Evolutionary conservation across 2,888 invertebrate species (phyloP), one percentile per base, ranked within the genome.

Genomic region (Gortyna flavago): DNA sequence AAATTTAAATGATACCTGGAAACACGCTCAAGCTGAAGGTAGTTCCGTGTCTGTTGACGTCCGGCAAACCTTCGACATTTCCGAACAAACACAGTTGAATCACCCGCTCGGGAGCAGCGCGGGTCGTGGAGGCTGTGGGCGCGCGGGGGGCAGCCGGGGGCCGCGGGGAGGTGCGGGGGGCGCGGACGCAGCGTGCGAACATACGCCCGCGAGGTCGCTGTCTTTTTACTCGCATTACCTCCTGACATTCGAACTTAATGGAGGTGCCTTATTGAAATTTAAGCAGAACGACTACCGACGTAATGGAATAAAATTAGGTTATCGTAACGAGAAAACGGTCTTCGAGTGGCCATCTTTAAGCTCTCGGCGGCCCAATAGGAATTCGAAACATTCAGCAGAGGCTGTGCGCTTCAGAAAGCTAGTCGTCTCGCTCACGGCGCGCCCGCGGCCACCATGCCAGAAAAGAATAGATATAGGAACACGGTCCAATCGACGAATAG

Each of bases 31-130:
- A 91, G 87, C 89, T 87, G 95, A 96, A 96, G 96, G 95, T 95
- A 95, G 94, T 96, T 96, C 96, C 96, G 96, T 93, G 93, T 96
- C 92, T 89, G 91, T 93, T 93, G 92, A 96, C 93, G 95, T 96
- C 96, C 96, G 96, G 96, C 95, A 96, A 96, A 95, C 96, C 96
- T 96, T 96, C 96, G 91, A 93, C 93, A 93, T 95, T 95, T 96
- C 95, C 95, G 96, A 96, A 94, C 94, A 89, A 95, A 94, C 94
- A 90, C 90, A 92, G 94, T 94, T 95, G 94, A 94, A 94, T 93
- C 94, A 93, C 92, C 91, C 90, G 91, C 79, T 64, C 71, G 68
- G 79, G 84, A 81, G 74, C 18, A 75, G 71, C 87, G 83, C 78
- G 82, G 51, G 62, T 65, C 79, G 76, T 79, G 77, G 75, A 77